Evolutionary conservation across 2,888 invertebrate genomes (phyloP).

Genomic region (Mechanitis mazaeus): DNA sequence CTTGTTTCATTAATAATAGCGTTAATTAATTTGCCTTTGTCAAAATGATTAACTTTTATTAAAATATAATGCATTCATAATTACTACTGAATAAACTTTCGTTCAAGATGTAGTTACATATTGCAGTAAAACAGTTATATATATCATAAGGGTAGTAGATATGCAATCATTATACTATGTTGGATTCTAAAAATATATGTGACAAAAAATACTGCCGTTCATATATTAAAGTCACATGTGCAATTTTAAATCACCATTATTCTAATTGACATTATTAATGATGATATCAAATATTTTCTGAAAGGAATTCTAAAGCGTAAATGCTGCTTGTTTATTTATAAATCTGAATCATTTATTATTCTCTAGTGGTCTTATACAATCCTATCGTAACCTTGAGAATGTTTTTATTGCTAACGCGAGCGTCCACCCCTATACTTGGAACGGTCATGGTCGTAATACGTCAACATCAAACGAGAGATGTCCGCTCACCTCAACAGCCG

Average conservation of each 20-base stretch:
- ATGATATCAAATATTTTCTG: neutral
- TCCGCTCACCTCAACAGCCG: conserved; percentile 60
- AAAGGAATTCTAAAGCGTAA: neutral
- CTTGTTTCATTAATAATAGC: neutral
- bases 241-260: conserved; percentile 10
- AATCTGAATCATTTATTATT: conserved; percentile 10
- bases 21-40: too few species aligned
- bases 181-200: too few species aligned
- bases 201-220: conserved; percentile 13
- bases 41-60: too few species aligned
- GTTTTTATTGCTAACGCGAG: conserved; percentile 50
- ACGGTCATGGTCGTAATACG: conserved; percentile 64
- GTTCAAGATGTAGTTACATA: too few species aligned
- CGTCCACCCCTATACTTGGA: conserved; percentile 52
- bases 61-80: too few species aligned
- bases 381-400: conserved; percentile 56
- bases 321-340: conserved; percentile 3
- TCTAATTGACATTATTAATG: neutral
- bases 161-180: too few species aligned
- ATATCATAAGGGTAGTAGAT: too few species aligned
- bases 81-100: too few species aligned
- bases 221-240: conserved; percentile 17
- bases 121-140: too few species aligned
- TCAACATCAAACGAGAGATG: conserved; percentile 48
- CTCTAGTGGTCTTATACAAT: conserved; percentile 13